A percentile compares a stretch with the other conserved stretches of the same genome.
Evolutionary conservation across 2,113 vertebrate species (phyloP).

Genomic region (Spea bombifrons): DNA sequence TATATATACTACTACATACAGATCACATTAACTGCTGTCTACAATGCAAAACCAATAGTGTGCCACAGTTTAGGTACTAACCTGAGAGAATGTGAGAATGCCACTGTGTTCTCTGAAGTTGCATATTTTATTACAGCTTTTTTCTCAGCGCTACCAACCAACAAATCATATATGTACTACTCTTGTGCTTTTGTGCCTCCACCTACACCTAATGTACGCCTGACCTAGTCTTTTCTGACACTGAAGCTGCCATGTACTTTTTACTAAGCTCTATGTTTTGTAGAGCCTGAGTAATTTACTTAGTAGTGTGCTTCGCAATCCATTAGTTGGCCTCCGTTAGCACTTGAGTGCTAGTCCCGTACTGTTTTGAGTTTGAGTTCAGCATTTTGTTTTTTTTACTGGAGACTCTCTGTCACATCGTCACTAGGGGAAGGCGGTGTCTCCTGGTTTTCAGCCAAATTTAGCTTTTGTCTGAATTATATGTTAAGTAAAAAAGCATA

Average conservation of each 20-base stretch:
- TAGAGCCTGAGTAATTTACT: not conserved
- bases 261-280: not conserved
- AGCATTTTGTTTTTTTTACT: not conserved
- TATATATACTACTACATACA: not conserved
- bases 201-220: not conserved
- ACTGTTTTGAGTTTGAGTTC: not conserved
- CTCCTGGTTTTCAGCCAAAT: slow-evolving; percentile 42
- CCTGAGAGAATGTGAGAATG: not conserved
- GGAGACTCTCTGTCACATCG: slow-evolving; percentile 23
- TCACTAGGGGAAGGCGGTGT: slow-evolving; percentile 21
- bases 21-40: not conserved
- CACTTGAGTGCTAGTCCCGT: not conserved
- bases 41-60: not conserved
- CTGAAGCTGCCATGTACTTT: not conserved
- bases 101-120: not conserved
- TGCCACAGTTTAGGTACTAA: not conserved
- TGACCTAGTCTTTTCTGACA: not conserved
- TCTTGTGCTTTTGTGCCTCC: not conserved
- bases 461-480: slow-evolving; percentile 31
- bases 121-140: not conserved
- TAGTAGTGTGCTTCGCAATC: not conserved
- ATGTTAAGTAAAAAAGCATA: slow-evolving; percentile 14
- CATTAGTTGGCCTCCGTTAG: not conserved
- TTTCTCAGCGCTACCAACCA: not conserved
- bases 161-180: not conserved